Conservation (phyloP, 2,888 invertebrate genomes). For the Mesorhabditis sp. region DNA sequence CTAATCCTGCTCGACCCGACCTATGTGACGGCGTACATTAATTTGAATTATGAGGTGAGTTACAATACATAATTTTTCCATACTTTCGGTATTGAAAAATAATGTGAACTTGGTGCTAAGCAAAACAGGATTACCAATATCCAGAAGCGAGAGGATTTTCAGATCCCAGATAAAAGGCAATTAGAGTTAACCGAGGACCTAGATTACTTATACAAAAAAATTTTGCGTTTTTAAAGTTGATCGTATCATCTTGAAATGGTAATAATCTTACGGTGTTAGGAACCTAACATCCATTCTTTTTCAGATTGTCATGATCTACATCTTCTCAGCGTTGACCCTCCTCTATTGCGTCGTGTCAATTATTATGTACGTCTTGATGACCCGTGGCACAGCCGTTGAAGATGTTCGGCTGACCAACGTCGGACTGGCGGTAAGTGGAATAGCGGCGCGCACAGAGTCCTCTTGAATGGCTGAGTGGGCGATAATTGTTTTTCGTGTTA, state of each 20-base stretch:
- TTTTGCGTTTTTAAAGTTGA: no score
- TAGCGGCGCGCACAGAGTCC: no score
- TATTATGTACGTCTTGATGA: conserved; percentile 48
- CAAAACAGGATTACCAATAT: no score
- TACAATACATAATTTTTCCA: no score
- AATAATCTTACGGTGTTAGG: no score
- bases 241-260: no score
- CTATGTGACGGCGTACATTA: conserved; percentile 56
- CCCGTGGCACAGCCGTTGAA: conserved; percentile 33
- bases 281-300: neutral
- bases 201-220: no score
- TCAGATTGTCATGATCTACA: conserved; percentile 49
- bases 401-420: conserved; percentile 50
- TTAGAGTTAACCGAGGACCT: neutral
- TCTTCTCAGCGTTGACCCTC: conserved; percentile 48
- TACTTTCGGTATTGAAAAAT: neutral
- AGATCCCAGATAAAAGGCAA: neutral
- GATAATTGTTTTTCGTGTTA: no score
- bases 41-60: conserved; percentile 42
- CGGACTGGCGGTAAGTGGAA: conserved; percentile 43
- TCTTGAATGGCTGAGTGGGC: no score
- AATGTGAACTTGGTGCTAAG: neutral
- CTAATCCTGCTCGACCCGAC: conserved; percentile 50
- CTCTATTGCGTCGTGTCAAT: conserved; percentile 54
- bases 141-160: no score